Evolutionary conservation across 2,797 vertebrate genomes (phyloP), one percentile per base, ranked within the genome.

Genomic region (Perdix hodgsoniae): DNA sequence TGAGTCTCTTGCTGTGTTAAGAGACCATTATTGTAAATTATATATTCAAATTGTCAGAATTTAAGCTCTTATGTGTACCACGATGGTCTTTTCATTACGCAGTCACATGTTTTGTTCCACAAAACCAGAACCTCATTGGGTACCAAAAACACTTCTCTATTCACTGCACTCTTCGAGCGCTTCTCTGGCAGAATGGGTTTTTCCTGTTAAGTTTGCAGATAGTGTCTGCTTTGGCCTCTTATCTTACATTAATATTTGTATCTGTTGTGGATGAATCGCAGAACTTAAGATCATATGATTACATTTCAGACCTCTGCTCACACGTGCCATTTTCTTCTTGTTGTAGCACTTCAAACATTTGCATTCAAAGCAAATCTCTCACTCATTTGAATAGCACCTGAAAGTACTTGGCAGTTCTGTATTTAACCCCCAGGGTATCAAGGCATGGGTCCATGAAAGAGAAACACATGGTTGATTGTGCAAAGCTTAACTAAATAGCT

Each of bases 201-300:
- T 39, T 23, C n/a, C 35, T 73, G 18, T 59, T 9, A 17, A 16
- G 26, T 54, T 56, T 80, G 31, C 57, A 18, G 2, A 9, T 19
- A 7, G 21, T 67, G 10, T 35, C 82, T 70, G 47, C 37, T 88
- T 89, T 29, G 49, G 6, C 18, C 3, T 1, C 74, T 67, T 16
- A 17, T 69, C 16, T 63, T 17, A 0, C 0, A 5, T 5, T 26
- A 2, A 22, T 52, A 6, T 18, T 44, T 26, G 5, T 40, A 2
- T 49, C 56, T 66, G 11, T n/a, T 1, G 2, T 81, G 56, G 31
- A 14, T 45, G 27, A 76, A 14, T 50, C 23, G 31, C 11, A 49
- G 31, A 91, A 50, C 0, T 66, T 15, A 10, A 15, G 40, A 16
- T 75, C 13, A 31, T 39, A 66, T 22, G 27, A 65, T 90, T 84